Evolutionary conservation across 2,888 invertebrate genomes (phyloP).

Genomic region (Alviniconcha strummeri): DNA sequence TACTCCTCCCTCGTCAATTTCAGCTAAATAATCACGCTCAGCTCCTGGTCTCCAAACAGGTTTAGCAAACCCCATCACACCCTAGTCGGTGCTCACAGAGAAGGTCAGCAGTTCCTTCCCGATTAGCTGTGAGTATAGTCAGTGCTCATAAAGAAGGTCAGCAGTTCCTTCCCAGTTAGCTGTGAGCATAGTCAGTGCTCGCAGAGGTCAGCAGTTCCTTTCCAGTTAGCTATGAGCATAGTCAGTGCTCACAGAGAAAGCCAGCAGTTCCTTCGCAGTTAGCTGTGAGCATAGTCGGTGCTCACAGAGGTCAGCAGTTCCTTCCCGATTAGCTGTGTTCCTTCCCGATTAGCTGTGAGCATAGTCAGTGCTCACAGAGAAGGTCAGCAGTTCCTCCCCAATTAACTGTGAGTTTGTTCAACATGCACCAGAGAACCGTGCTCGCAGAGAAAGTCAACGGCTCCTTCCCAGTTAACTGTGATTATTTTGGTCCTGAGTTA

Average conservation of each 20-base stretch:
- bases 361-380: neutral
- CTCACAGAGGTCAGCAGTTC: neutral
- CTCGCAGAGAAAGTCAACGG: slow-evolving; percentile 29
- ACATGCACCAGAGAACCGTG: slow-evolving; percentile 39
- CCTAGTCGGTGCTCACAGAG: slow-evolving; percentile 47
- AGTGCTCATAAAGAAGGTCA: slow-evolving; percentile 42
- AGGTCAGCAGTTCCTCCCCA: slow-evolving; percentile 16
- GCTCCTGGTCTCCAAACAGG: too few species aligned
- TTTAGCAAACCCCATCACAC: too few species aligned
- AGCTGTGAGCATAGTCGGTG: neutral
- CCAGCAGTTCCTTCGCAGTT: neutral
- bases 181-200: slow-evolving; percentile 43
- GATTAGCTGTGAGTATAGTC: slow-evolving; percentile 24
- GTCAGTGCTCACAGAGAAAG: slow-evolving; percentile 41
- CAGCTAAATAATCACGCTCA: too few species aligned
- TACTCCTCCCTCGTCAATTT: too few species aligned
- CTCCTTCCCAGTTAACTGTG: neutral
- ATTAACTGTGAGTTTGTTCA: slow-evolving; percentile 25
- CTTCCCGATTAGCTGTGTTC: neutral
- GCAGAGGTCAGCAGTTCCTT: slow-evolving; percentile 18
- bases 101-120: slow-evolving; percentile 20
- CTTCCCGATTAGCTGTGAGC: neutral
- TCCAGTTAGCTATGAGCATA: slow-evolving; percentile 24
- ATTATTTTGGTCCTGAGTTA: neutral
- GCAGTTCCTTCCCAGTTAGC: neutral